Evolutionary conservation across 2,113 vertebrate species (phyloP).

Genomic region (Lipotes vexillifer): DNA sequence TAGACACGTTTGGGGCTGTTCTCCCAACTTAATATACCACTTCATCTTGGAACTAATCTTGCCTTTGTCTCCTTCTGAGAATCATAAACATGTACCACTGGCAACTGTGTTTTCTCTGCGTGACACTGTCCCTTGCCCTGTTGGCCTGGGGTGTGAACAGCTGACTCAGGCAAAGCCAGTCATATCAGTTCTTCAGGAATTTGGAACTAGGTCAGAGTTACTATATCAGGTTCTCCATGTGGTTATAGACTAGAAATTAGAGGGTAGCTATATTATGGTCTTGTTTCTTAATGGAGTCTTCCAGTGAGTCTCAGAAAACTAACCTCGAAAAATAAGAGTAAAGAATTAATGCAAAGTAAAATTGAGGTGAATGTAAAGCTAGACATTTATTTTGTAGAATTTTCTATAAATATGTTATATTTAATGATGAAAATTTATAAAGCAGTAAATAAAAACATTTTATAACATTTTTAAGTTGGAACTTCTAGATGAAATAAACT

Average conservation of each 20-base stretch:
- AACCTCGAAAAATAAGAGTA: background rate
- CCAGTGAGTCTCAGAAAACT: background rate
- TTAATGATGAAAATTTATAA: background rate
- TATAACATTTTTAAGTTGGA: background rate
- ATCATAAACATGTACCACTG: no score
- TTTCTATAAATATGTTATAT: background rate
- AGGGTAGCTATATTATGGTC: background rate
- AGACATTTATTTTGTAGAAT: background rate
- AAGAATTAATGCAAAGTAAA: background rate
- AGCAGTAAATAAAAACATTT: background rate
- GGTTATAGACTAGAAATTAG: background rate
- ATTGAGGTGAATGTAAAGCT: background rate
- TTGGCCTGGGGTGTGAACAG: background rate
- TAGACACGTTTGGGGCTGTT: accelerated
- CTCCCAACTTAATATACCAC: background rate
- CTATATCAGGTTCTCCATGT: background rate
- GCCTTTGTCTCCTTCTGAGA: background rate
- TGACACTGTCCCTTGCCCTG: background rate
- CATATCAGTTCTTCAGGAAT: background rate
- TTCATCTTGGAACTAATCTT: background rate
- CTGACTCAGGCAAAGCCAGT: background rate
- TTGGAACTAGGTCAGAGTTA: background rate
- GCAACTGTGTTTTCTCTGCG: background rate
- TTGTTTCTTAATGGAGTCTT: background rate
- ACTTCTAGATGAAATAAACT: background rate